These are phyloP conservation scores for Rhinichthys osculus DNA, from an alignment of 2,797 vertebrate species.

Conservation along the genomic window DNA sequence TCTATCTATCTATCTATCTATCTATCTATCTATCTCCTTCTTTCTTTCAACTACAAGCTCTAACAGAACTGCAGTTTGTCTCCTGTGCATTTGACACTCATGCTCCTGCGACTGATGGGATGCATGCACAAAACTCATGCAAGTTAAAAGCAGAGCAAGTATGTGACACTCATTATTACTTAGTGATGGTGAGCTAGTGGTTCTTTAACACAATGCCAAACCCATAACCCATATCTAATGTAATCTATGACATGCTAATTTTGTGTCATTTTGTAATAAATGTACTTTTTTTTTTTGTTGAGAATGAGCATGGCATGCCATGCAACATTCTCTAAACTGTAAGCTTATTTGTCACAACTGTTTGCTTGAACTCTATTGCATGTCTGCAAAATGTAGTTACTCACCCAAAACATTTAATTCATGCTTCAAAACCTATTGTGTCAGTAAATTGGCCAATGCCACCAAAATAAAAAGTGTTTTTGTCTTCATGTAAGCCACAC, in stretches of 20 bases:
- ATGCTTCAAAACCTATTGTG: not conserved
- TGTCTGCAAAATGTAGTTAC: not conserved
- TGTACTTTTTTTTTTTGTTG: not conserved
- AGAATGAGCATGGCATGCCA: too few species aligned
- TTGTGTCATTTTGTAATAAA: not conserved
- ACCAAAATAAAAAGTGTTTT: not conserved
- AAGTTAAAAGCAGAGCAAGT: not conserved
- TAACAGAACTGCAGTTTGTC: not conserved
- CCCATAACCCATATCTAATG: not conserved
- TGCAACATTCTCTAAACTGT: not conserved
- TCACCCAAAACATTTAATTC: not conserved
- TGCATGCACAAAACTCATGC: not conserved
- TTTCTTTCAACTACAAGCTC: not conserved
- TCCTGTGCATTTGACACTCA: not conserved
- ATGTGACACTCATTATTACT: not conserved
- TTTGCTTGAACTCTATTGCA: not conserved
- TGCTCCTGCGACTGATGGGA: not conserved
- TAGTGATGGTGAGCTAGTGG: not conserved
- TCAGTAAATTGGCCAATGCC: not conserved
- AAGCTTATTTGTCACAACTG: not conserved
- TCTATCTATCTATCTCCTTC: not conserved
- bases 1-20: too few species aligned
- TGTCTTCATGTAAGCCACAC: not conserved
- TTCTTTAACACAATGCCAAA: not conserved
- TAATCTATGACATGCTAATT: too few species aligned